Evolutionary conservation across 2,888 invertebrate genomes (phyloP).

Genomic region (Ochropleura leucogaster): DNA sequence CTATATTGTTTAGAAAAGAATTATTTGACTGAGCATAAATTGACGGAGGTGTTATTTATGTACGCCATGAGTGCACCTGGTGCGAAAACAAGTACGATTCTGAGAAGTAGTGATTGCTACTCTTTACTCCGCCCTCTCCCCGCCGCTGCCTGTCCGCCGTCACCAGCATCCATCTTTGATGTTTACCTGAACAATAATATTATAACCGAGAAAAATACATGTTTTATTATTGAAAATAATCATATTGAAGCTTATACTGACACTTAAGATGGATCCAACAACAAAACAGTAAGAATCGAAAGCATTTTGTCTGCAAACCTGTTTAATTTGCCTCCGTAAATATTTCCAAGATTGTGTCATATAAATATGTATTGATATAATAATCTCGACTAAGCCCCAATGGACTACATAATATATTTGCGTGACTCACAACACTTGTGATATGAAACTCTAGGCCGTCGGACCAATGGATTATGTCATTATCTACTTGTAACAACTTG

Average conservation of each 20-base stretch:
- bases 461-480: slow-evolving; percentile 82
- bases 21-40: slow-evolving; percentile 62
- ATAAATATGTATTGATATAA: slow-evolving; percentile 62
- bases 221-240: slow-evolving; percentile 14
- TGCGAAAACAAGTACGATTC: slow-evolving; percentile 81
- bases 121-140: slow-evolving; percentile 68
- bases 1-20: slow-evolving; percentile 54
- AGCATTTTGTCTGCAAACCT: slow-evolving; percentile 9
- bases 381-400: slow-evolving; percentile 62
- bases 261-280: slow-evolving; percentile 16
- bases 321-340: slow-evolving; percentile 21
- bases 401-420: slow-evolving; percentile 73
- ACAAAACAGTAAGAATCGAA: slow-evolving; percentile 19
- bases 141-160: slow-evolving; percentile 45
- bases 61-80: slow-evolving; percentile 79
- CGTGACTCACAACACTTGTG: slow-evolving; percentile 79
- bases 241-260: slow-evolving; percentile 20
- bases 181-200: slow-evolving; percentile 40
- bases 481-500: slow-evolving; percentile 80
- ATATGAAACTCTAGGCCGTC: slow-evolving; percentile 76
- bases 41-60: slow-evolving; percentile 65
- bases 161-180: slow-evolving; percentile 59
- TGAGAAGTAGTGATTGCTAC: slow-evolving; percentile 81
- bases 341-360: slow-evolving; percentile 45
- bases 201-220: slow-evolving; percentile 32